Base-by-base conservation (phyloP, 2,888 invertebrate species). In the Thyatira batis region DNA sequence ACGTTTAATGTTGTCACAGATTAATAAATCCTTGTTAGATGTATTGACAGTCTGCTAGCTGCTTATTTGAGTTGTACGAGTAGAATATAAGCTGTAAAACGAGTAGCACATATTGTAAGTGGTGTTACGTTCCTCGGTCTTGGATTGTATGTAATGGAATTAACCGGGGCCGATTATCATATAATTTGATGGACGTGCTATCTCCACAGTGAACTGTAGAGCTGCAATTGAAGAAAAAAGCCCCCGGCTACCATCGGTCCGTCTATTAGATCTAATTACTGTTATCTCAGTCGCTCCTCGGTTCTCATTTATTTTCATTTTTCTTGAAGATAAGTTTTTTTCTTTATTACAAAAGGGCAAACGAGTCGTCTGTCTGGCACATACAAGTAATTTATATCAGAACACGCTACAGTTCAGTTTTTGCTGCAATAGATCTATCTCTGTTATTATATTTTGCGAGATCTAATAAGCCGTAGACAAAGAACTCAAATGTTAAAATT, bases 151-250 rank as follows among this genome's bases (percentile, higher is more conserved):
- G 77, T 78, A 76, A 76, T 76, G 69, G 77, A 77, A 81, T 78
- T 80, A 80, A 78, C 77, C 65, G 64, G 59, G 68, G 53, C 69
- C 75, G 78, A 81, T 82, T 82, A 80, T 80, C 78, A 73, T 78
- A 79, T 81, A 79, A 82, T 79, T 80, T 79, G 78, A 78, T 79
- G 71, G 73, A 80, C 74, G 75, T 74, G 73, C 70, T 76, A 78
- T 75, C 79, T 73, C 66, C 69, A 61, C 61, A 63, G 63, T 21
- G 39, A 17, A 39, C 39, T 39, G 63, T 61, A 50, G 54, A 54
- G 28, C 48, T 69, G 71, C 73, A 73, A 75, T 73, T 76, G 73
- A 68, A 76, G 70, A 69, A 73, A 72, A 71, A 58, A 62, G 73
- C 81, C 72, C 53, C 59, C 48, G 72, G 80, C 75, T 67, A 67